Conservation (phyloP, 2,888 invertebrate species). For the Ormyrus labotus region DNA sequence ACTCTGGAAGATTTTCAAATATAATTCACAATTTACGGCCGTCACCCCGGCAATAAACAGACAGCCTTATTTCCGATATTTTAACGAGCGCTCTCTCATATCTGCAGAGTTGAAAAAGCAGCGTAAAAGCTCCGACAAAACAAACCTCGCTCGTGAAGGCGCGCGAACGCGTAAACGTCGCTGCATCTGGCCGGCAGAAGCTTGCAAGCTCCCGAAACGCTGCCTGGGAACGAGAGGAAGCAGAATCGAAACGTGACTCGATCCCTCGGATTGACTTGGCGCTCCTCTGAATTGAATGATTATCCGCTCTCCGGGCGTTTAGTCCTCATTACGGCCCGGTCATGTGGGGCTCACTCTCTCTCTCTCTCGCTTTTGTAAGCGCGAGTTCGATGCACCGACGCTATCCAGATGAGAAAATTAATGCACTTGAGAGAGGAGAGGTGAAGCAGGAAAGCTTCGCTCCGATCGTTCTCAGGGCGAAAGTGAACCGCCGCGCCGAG, state of each 20-base stretch:
- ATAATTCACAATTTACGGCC: too few species aligned
- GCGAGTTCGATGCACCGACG: constrained; percentile 51
- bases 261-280: neutral
- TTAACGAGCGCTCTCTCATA: too few species aligned
- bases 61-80: too few species aligned
- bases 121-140: neutral
- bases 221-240: neutral
- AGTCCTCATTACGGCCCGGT: constrained; percentile 12
- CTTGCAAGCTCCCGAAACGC: neutral
- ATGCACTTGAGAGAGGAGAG: constrained; percentile 15
- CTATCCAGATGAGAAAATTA: constrained; percentile 50
- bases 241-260: too few species aligned
- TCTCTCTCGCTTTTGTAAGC: neutral
- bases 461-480: constrained; percentile 37
- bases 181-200: neutral
- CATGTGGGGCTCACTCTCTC: neutral
- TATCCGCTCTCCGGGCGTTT: constrained; percentile 39
- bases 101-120: neutral
- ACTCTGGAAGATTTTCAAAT: too few species aligned
- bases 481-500: neutral
- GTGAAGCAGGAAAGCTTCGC: constrained; percentile 42
- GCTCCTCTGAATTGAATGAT: constrained; percentile 57
- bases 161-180: neutral
- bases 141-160: neutral
- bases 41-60: too few species aligned